Evolutionary conservation across 2,797 vertebrate genomes (phyloP).

Genomic region (Anas capensis): DNA sequence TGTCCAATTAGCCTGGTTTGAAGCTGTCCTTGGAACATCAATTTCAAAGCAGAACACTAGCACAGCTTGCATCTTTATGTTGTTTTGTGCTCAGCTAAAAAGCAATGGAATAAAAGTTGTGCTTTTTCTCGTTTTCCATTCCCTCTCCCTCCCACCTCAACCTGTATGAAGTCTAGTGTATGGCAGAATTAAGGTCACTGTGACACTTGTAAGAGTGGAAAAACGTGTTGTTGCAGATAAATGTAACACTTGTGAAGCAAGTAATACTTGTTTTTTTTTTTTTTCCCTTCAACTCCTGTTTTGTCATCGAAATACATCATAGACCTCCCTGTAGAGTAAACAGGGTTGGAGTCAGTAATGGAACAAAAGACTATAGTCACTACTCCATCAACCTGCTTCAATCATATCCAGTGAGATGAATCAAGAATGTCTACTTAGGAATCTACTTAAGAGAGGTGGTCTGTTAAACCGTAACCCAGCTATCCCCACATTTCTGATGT

Average conservation of each 20-base stretch:
- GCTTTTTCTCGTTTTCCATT: not conserved
- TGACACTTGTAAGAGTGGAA: not conserved
- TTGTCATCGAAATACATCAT: not conserved
- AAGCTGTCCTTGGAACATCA: not conserved
- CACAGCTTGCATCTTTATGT: not conserved
- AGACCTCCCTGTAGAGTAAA: not conserved
- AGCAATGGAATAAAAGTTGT: not conserved
- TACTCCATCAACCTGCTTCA: not conserved
- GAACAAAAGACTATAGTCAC: not conserved
- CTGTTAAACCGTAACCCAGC: not conserved
- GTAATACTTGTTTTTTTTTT: not conserved
- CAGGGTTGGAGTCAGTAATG: not conserved
- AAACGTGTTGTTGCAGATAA: not conserved
- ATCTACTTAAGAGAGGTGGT: not conserved
- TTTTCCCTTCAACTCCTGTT: not conserved
- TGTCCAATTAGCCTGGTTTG: not conserved
- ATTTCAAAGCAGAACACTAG: not conserved
- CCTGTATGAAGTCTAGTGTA: not conserved
- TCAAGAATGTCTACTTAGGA: not conserved
- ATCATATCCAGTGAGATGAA: not conserved
- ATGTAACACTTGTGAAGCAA: not conserved
- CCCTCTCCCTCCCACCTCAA: not conserved
- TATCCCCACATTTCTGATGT: not conserved
- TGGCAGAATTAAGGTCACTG: not conserved
- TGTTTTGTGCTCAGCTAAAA: not conserved